phyloP scores from a whole-genome alignment of 2,797 vertebrate genomes.

The Crenichthys baileyi region DNA sequence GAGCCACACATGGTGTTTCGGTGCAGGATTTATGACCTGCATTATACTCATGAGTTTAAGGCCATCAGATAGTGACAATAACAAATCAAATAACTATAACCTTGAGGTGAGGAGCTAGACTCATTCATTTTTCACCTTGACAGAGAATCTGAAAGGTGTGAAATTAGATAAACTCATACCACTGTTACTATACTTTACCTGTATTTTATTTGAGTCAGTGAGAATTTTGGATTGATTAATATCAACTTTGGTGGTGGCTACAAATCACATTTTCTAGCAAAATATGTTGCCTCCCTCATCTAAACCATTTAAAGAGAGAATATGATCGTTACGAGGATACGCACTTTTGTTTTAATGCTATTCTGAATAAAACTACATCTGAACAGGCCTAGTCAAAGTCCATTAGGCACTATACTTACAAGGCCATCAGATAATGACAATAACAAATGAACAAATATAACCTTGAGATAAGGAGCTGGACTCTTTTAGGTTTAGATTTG shows the following conservation, averaged over 20 bases:
- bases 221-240: neutral
- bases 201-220: neutral
- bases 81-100: neutral
- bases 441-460: neutral
- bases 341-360: neutral
- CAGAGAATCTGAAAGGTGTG: too few species aligned
- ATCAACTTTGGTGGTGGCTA: neutral
- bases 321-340: neutral
- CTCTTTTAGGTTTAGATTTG: neutral
- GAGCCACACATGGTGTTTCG: constrained; percentile 16
- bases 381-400: neutral
- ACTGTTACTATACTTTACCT: neutral
- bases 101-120: neutral
- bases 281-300: neutral
- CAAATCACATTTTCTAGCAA: neutral
- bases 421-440: constrained; percentile 8
- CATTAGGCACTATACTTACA: constrained; percentile 1
- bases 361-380: neutral
- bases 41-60: constrained; percentile 1
- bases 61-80: constrained; percentile 8
- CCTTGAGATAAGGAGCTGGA: constrained; percentile 1
- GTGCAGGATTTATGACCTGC: constrained; percentile 6
- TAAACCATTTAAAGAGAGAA: neutral
- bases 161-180: neutral
- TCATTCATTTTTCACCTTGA: neutral